Base-by-base conservation (phyloP, 2,113 vertebrate species). In the Ictalurus furcatus region DNA sequence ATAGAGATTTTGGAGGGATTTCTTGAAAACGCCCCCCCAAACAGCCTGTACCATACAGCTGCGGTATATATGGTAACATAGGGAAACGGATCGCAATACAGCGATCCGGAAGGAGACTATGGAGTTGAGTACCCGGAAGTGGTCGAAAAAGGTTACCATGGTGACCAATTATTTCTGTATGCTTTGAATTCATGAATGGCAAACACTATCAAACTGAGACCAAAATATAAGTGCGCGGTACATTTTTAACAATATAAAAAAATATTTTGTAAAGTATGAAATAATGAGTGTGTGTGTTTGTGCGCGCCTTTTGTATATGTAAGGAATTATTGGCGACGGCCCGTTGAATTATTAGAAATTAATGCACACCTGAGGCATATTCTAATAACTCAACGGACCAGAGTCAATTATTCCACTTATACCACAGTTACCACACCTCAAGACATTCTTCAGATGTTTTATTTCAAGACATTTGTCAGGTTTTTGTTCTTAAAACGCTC, bases 51-150 rank as follows among this genome's bases (percentile, higher is more conserved):
- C 84, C 84, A 85, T 30, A 67, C 44, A 52, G 63, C 40, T 85
- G 54, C 63, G n/a, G 25, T 85, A 44, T 28, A 44, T 63, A 84
- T 63, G 58, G 58, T 4, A 85, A 63, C 6, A 52, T 89, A 93
- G 92, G 91, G 90, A 92, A 92, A 90, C 92, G 85, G 93, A 92
- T 90, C 85, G 93, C 90, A 92, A 92, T 88, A 92, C 61, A 89
- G 90, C 79, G 89, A 93, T 94, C 95, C 95, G 96, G 96, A 95
- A 93, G 86, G 90, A 92, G 88, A 92, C 86, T 91, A 21, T 0
- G 37, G 14, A 2, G 25, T 44, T 28, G 28, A 54, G 14, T 17
- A 85, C 28, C 83, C 63, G 84, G 84, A 69, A 85, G 63, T 59
- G 34, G 34, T 84, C 5, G 34, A 14, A 37, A 40, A 3, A 83